Percentiles rank a stretch among this genome's conserved stretches.
phyloP scores from a whole-genome alignment of 2,113 vertebrate genomes.

The Gymnorhina tibicen region DNA sequence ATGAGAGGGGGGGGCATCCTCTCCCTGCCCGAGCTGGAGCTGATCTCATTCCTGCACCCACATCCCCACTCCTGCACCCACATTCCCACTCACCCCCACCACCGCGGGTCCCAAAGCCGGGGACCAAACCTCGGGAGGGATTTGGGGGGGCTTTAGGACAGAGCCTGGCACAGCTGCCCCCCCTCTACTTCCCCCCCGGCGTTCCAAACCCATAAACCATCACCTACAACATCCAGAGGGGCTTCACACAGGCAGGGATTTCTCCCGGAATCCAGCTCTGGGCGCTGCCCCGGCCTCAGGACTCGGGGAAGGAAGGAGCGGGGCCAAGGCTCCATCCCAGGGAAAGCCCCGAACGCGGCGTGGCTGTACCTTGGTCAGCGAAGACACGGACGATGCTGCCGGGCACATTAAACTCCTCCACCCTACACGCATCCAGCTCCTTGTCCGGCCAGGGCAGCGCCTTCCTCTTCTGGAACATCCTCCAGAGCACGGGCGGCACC shows the following conservation, averaged over 20 bases:
- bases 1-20: neutral
- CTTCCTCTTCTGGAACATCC: constrained; percentile 74
- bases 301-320: neutral
- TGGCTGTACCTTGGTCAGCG: constrained; percentile 79
- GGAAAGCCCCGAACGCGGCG: rapidly evolving
- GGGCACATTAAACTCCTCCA: constrained; percentile 84
- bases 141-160: neutral
- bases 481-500: constrained; percentile 83
- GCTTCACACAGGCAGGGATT: rapidly evolving
- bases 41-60: neutral
- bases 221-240: neutral
- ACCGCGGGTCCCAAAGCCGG: neutral
- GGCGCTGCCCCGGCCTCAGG: neutral
- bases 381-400: constrained; percentile 89
- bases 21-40: neutral
- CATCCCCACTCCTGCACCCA: neutral
- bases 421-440: constrained; percentile 69
- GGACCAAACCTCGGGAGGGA: neutral
- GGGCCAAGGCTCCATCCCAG: neutral
- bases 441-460: neutral
- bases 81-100: neutral
- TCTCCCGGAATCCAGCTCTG: rapidly evolving
- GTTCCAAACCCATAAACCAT: rapidly evolving
- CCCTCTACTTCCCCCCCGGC: neutral
- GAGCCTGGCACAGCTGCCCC: neutral